Conservation (phyloP, 2,113 vertebrate genomes). For the Nothobranchius kuhntae region DNA sequence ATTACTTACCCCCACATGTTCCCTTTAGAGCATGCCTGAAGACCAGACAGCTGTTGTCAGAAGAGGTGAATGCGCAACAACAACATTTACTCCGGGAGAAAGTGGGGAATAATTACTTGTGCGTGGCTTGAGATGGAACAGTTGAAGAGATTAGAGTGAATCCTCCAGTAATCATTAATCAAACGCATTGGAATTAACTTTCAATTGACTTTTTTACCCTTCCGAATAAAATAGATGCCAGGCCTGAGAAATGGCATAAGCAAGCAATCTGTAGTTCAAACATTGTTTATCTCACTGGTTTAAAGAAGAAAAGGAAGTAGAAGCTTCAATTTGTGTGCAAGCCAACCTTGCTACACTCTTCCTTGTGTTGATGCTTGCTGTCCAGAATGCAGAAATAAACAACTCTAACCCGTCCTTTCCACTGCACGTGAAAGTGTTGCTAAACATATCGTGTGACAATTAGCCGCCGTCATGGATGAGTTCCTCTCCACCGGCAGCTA, state of each 20-base stretch:
- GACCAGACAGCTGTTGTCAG: conserved; percentile 53
- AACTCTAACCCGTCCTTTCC: no score
- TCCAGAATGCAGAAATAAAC: no score
- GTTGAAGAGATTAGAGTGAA: conserved; percentile 74
- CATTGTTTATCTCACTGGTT: conserved; percentile 20
- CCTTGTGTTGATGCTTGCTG: not conserved
- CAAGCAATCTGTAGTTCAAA: conserved; percentile 65
- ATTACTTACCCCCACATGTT: not conserved
- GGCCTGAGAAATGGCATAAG: conserved; percentile 61
- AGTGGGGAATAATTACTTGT: conserved; percentile 67
- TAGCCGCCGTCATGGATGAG: no score
- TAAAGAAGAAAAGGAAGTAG: conserved; percentile 1
- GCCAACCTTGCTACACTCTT: not conserved
- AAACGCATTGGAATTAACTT: conserved; percentile 80
- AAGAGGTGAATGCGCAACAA: conserved; percentile 44
- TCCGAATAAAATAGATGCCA: conserved; percentile 60
- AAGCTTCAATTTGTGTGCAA: conserved; percentile 28
- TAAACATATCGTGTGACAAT: no score
- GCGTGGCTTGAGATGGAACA: conserved; percentile 66
- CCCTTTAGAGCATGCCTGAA: conserved; percentile 37
- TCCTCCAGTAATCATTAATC: conserved; percentile 79
- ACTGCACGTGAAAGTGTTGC: no score
- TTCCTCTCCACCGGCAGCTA: no score
- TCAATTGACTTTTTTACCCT: conserved; percentile 79
- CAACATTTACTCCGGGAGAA: conserved; percentile 70